phyloP scores from a whole-genome alignment of 2,113 vertebrate genomes.

The Oryzias celebensis region DNA sequence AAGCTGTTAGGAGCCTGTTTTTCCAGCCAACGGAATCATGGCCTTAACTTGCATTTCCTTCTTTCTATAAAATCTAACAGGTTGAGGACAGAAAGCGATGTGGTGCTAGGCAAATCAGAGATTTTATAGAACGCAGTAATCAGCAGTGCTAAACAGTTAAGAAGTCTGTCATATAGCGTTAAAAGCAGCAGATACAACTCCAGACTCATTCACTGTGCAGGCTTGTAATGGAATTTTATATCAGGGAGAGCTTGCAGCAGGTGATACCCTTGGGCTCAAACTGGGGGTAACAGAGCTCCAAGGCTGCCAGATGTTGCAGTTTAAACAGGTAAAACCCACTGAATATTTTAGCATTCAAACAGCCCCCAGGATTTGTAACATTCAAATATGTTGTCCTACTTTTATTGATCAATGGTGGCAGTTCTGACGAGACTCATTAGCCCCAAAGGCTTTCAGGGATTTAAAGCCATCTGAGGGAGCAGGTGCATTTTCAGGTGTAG shows the following conservation, averaged over 20 bases:
- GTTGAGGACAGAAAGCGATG: background rate
- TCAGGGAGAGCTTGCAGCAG: constrained; percentile 20
- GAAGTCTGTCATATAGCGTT: too few species aligned
- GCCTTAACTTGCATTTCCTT: background rate
- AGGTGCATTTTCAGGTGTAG: constrained; percentile 35
- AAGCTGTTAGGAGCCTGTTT: constrained; percentile 27
- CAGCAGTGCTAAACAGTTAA: too few species aligned
- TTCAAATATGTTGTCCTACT: background rate
- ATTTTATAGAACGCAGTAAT: too few species aligned
- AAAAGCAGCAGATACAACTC: constrained; percentile 3
- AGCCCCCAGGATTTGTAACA: constrained; percentile 4
- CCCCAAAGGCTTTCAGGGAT: constrained; percentile 3
- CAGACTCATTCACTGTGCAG: constrained; percentile 2
- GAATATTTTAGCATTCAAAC: background rate
- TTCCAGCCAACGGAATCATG: constrained; percentile 34
- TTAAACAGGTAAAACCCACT: constrained; percentile 28
- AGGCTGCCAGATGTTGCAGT: constrained; percentile 43
- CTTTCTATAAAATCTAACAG: too few species aligned
- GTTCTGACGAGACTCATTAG: constrained; percentile 8
- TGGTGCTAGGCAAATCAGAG: too few species aligned
- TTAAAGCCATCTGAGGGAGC: constrained; percentile 5
- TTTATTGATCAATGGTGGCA: constrained; percentile 32
- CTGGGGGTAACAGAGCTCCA: constrained; percentile 16
- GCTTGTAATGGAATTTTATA: constrained; percentile 47
- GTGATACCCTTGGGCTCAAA: constrained; percentile 32